Conservation (phyloP, 1,140 invertebrate species). For the Nasonia giraulti region DNA sequence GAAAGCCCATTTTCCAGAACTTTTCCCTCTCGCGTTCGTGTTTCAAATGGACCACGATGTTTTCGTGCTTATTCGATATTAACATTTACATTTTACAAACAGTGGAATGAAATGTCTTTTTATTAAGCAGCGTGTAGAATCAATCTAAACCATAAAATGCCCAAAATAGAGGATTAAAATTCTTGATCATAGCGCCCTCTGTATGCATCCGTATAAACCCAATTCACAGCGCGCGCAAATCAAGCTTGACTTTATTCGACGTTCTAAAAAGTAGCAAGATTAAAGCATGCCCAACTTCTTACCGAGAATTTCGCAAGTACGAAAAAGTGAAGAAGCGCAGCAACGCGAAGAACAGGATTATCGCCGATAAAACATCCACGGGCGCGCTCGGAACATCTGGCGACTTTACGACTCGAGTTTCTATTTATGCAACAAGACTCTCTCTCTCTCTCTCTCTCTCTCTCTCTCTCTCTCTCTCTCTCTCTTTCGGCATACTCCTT, state of each 20-base stretch:
- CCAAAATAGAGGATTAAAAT: not conserved
- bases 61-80: not conserved
- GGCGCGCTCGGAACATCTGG: not conserved
- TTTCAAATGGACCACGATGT: not conserved
- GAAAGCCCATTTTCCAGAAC: not conserved
- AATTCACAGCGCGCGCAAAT: no score
- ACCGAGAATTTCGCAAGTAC: not conserved
- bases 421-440: conserved; percentile 7
- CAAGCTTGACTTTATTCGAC: no score
- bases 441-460: not conserved
- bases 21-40: not conserved
- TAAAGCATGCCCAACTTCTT: not conserved
- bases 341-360: not conserved
- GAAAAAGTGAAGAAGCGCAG: not conserved
- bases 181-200: no score
- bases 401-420: conserved; percentile 14
- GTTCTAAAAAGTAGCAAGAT: not conserved
- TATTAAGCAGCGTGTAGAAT: not conserved
- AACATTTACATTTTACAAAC: not conserved
- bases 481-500: not conserved
- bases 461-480: not conserved
- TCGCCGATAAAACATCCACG: conserved; percentile 10
- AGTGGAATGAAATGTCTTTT: not conserved
- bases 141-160: not conserved
- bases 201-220: not conserved